Evolutionary conservation across 1,140 invertebrate genomes (phyloP), one percentile per base, ranked within the genome.

Genomic region (Camponotus pennsylvanicus): DNA sequence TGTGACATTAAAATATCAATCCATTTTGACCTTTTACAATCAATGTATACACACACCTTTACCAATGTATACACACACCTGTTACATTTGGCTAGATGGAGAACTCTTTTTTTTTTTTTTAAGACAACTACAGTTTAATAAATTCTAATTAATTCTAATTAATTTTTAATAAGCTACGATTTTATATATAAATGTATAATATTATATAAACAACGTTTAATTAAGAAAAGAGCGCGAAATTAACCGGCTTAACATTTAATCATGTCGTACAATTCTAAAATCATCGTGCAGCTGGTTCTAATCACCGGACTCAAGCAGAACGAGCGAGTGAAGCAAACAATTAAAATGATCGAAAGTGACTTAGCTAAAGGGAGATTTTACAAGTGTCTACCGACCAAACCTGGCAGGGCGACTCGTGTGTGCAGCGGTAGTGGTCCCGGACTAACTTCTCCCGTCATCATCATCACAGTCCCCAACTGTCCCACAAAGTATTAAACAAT

Each of bases 361-460:
- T 37, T 15, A 9, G 27, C 11, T 66, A 55, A 88, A 27, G 18
- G 40, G 42, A 61, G 15, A 59, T 83, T 89, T 92, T 92, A 94
- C 86, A 94, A 93, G 90, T 93, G 91, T 92, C 92, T 92, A 86
- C 93, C 93, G 88, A 93, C 90, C 90, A 93, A 93, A 93, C 92
- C 93, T 92, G 93, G 93, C 87, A 94, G 92, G 89, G 92, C 92
- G 93, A 93, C 93, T 85, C 92, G 91, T 92, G 93, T 93, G 87
- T 93, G 92, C 87, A 94, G 92, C 87, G 92, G 92, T 91, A 93
- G 91, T 93, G 90, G 91, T 94, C 92, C 92, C 90, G 89, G 92
- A 94, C 90, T 92, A 94, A 94, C 90, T 89, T 94, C 93, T 94
- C 93, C 92, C 91, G 49, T 52, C 49, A 91, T 92, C 90, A 88